These are phyloP conservation scores for Hyphantria cunea DNA, from an alignment of 1,140 invertebrate genomes.

Conservation along the genomic window DNA sequence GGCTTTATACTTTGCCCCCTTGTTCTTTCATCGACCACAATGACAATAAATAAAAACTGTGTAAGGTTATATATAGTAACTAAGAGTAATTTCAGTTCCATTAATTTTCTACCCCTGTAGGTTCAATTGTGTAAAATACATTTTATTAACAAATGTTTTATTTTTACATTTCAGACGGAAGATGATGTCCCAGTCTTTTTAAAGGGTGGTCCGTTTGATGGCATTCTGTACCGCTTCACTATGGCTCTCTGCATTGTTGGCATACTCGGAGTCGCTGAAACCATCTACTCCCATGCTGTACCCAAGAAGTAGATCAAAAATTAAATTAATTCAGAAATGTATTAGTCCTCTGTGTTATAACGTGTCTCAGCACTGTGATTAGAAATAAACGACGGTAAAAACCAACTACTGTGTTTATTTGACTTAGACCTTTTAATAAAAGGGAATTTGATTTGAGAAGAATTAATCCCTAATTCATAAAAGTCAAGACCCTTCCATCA, in stretches of 20 bases:
- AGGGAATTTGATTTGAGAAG: no score
- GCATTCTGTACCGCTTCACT: conserved; percentile 70
- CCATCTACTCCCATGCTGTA: conserved; percentile 61
- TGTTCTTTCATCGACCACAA: no score
- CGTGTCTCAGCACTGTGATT: conserved; percentile 38
- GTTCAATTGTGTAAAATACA: no score
- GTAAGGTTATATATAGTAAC: no score
- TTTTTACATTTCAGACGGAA: conserved; percentile 64
- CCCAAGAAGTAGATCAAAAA: conserved; percentile 58
- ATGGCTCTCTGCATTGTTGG: conserved; percentile 57
- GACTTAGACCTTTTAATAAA: no score
- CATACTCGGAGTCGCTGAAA: conserved; percentile 53
- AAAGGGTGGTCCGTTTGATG: conserved; percentile 77
- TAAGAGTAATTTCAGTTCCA: no score
- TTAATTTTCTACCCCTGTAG: no score
- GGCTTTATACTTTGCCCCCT: no score
- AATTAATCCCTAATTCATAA: no score
- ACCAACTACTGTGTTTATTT: neutral
- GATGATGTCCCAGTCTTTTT: conserved; percentile 73
- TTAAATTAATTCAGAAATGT: conserved; percentile 43
- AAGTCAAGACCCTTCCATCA: no score
- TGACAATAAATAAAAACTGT: no score
- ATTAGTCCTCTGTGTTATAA: conserved; percentile 58
- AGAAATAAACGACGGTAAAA: conserved; percentile 35
- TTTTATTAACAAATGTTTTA: neutral